Evolutionary conservation across 2,113 vertebrate species (phyloP).

Genomic region (Labeo rohita): DNA sequence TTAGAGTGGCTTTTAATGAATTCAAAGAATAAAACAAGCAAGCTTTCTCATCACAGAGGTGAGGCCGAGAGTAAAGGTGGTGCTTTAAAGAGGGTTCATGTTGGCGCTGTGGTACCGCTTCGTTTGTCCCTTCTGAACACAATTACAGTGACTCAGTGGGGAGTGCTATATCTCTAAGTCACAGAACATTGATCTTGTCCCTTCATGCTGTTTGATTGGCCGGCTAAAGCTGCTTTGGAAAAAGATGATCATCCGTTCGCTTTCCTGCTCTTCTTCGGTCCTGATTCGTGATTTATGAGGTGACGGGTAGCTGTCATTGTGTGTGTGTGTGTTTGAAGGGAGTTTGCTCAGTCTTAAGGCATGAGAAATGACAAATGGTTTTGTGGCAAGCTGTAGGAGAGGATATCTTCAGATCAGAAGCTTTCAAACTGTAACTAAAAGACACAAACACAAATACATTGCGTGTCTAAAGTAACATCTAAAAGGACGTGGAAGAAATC

Average conservation of each 20-base stretch:
- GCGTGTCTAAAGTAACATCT: not conserved
- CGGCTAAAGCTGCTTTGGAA: conserved; percentile 35
- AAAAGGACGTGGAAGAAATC: not conserved
- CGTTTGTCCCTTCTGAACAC: conserved; percentile 45
- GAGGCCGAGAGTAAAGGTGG: conserved; percentile 28
- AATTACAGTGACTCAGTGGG: conserved; percentile 63
- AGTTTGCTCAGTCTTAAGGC: conserved; percentile 56
- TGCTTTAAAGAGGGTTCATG: conserved; percentile 57
- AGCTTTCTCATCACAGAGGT: conserved; percentile 19
- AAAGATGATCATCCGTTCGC: conserved; percentile 16
- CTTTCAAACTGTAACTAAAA: not conserved
- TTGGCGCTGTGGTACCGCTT: conserved; percentile 34
- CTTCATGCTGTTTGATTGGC: conserved; percentile 62
- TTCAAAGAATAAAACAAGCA: conserved; percentile 9
- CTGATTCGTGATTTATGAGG: conserved; percentile 34
- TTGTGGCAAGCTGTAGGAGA: not conserved
- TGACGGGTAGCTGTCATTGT: conserved; percentile 13
- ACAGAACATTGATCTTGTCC: conserved; percentile 51
- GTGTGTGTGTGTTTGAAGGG: conserved; percentile 6
- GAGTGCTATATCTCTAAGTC: conserved; percentile 57
- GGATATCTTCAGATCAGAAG: not conserved
- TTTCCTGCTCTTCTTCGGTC: not conserved
- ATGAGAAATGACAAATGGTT: conserved; percentile 47
- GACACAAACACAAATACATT: not conserved
- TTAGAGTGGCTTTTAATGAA: conserved; percentile 18